Conservation (phyloP, 2,888 invertebrate species). For the Acleris emargana region DNA sequence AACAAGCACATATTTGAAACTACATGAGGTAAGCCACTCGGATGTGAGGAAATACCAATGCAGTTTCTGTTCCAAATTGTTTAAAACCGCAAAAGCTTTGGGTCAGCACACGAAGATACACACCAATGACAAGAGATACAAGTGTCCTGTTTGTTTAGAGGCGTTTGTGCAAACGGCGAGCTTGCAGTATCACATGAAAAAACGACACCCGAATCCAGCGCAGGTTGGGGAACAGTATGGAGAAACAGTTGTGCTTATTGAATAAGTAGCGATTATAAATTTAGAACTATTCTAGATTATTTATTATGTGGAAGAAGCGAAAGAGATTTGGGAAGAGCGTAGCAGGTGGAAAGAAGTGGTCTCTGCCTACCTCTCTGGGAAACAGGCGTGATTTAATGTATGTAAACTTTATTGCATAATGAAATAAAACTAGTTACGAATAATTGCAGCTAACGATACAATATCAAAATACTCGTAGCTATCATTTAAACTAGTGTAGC, state of each 20-base stretch:
- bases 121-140: slow-evolving; percentile 25
- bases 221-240: not conserved
- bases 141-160: slow-evolving; percentile 21
- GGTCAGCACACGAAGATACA: slow-evolving; percentile 31
- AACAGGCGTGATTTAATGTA: too few relatives aligned
- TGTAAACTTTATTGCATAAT: too few relatives aligned
- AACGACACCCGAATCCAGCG: slow-evolving; percentile 27
- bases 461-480: too few relatives aligned
- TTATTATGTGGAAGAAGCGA: not conserved
- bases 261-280: not conserved
- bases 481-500: too few relatives aligned
- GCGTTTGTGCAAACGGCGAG: slow-evolving; percentile 10
- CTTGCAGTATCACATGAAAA: slow-evolving; percentile 21
- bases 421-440: too few relatives aligned
- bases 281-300: not conserved
- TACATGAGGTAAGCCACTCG: slow-evolving; percentile 37
- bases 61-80: slow-evolving; percentile 44
- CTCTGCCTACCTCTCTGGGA: too few relatives aligned
- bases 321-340: too few relatives aligned
- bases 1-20: not conserved
- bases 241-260: not conserved
- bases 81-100: slow-evolving; percentile 28
- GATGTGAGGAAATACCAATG: slow-evolving; percentile 44
- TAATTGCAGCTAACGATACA: too few relatives aligned
- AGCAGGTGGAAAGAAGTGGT: too few relatives aligned